Percentiles rank a stretch among this genome's conserved stretches.
These are phyloP conservation scores for Porites lobata DNA, from an alignment of 92 coral and sea anemone species.

Conservation along the genomic window DNA sequence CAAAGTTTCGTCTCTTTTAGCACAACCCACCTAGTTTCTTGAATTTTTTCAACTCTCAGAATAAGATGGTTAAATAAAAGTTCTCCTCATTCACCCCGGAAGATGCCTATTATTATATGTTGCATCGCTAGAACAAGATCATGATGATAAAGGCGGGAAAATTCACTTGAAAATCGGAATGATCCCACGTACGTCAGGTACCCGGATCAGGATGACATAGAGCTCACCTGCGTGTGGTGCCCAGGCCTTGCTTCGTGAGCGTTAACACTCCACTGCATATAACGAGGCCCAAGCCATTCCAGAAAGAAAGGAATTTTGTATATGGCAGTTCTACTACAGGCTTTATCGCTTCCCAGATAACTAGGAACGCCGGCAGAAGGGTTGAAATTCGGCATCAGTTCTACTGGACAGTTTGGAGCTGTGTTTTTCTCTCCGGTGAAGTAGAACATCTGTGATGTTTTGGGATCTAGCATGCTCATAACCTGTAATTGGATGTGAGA, in stretches of 20 bases:
- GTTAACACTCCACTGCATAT: slow-evolving; percentile 92
- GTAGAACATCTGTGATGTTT: slow-evolving; percentile 89
- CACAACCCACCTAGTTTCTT: too few relatives aligned
- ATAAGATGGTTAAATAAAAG: too few relatives aligned
- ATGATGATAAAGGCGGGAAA: too few relatives aligned
- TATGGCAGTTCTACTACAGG: slow-evolving; percentile 63
- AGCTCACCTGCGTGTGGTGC: slow-evolving; percentile 95
- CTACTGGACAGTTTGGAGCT: slow-evolving; percentile 92
- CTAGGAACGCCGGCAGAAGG: slow-evolving; percentile 93
- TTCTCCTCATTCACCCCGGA: too few relatives aligned
- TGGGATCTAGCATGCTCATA: slow-evolving; percentile 89
- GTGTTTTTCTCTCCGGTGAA: slow-evolving; percentile 90
- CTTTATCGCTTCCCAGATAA: slow-evolving; percentile 67
- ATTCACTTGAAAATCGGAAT: not conserved
- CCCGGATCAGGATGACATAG: too few relatives aligned
- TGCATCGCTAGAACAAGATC: not conserved
- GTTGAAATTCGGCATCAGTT: slow-evolving; percentile 78
- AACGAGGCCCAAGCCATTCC: slow-evolving; percentile 88
- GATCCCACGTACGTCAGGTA: not conserved
- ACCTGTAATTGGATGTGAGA: slow-evolving; percentile 62
- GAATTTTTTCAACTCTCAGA: too few relatives aligned
- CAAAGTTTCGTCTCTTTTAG: too few relatives aligned
- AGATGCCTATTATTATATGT: too few relatives aligned
- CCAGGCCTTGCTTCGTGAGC: slow-evolving; percentile 99
- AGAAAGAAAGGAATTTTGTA: slow-evolving; percentile 93